phyloP scores from a whole-genome alignment of 2,888 invertebrate species.

The Leptarthrus brevirostris region DNA sequence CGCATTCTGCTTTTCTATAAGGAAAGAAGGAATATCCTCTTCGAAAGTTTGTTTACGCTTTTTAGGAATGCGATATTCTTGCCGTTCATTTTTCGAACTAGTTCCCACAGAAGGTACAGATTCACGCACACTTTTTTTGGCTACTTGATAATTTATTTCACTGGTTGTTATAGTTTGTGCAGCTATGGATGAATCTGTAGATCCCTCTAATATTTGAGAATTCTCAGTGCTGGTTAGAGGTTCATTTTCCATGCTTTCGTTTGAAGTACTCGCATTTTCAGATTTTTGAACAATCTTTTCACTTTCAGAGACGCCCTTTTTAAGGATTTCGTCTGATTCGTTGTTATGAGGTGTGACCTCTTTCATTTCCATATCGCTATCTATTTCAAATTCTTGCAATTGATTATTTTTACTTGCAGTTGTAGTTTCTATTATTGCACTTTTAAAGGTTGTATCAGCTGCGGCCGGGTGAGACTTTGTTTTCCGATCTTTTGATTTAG shows the following conservation, averaged over 20 bases:
- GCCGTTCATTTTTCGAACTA: constrained; percentile 7
- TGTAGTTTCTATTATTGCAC: constrained; percentile 9
- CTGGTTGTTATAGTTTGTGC: neutral
- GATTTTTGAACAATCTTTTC: neutral
- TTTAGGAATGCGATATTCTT: constrained; percentile 48
- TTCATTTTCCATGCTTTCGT: too few species aligned
- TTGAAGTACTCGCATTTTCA: too few species aligned
- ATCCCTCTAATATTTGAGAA: neutral
- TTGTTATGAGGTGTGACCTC: neutral
- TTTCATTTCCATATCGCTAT: neutral
- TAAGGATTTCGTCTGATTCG: neutral
- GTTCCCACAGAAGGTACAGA: neutral
- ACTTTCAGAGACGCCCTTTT: neutral
- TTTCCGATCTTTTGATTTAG: neutral
- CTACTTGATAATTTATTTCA: neutral
- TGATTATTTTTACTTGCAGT: neutral
- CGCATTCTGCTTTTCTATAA: constrained; percentile 57
- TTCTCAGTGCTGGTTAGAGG: neutral
- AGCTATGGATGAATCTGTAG: neutral
- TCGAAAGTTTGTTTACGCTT: constrained; percentile 59
- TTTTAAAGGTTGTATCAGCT: neutral
- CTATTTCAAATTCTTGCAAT: neutral
- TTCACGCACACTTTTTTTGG: neutral
- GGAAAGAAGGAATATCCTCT: constrained; percentile 60
- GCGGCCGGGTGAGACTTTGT: neutral